Conservation (phyloP, 2,797 vertebrate species). For the Enteromius thamalakanensis region DNA sequence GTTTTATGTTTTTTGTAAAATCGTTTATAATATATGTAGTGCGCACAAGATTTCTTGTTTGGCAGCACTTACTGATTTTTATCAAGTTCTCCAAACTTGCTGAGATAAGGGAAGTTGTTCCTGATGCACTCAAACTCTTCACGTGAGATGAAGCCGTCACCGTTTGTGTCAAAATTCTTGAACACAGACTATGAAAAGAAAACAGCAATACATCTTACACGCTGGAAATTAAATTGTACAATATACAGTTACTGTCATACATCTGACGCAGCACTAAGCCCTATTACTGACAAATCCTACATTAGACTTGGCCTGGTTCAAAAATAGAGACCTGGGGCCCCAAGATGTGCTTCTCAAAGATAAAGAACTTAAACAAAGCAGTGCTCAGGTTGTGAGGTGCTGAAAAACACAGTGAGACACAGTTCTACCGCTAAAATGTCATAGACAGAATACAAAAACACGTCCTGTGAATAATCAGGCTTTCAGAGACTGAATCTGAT, state of each 20-base stretch:
- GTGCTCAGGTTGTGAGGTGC: background rate
- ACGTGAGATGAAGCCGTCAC: conserved; percentile 84
- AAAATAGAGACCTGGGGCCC: background rate
- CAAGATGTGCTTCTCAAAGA: background rate
- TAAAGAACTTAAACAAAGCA: background rate
- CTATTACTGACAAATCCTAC: background rate
- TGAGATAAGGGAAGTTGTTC: conserved; percentile 89
- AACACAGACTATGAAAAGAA: conserved; percentile 81
- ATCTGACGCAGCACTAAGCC: background rate
- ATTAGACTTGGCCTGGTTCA: background rate
- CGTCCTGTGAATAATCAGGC: background rate
- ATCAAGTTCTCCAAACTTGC: conserved; percentile 82
- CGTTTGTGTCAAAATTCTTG: conserved; percentile 89
- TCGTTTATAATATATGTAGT: no score
- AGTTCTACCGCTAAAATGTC: background rate
- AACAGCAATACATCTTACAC: conserved; percentile 2
- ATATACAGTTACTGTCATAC: background rate
- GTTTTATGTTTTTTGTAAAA: no score
- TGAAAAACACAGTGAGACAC: background rate
- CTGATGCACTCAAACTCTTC: conserved; percentile 88
- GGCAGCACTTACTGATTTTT: conserved; percentile 75
- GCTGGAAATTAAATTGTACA: background rate
- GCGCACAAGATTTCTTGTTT: background rate
- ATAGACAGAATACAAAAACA: background rate
- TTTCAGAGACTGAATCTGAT: background rate